phyloP scores from a whole-genome alignment of 1,140 invertebrate genomes.

The Galleria mellonella region DNA sequence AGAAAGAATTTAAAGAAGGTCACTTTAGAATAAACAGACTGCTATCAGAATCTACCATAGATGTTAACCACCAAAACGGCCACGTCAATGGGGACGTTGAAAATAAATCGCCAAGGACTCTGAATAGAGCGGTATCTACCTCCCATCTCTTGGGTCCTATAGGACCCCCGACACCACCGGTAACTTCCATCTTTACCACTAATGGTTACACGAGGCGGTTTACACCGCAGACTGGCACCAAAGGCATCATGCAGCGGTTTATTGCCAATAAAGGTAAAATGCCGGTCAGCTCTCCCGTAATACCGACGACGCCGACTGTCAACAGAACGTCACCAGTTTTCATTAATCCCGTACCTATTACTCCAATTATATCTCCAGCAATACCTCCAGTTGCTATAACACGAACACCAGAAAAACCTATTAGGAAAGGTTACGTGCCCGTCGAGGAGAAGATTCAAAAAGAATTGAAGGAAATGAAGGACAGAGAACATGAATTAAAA shows the following conservation, averaged over 20 bases:
- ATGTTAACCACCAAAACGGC: slow-evolving; percentile 55
- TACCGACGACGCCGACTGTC: slow-evolving; percentile 30
- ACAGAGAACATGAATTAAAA: slow-evolving; percentile 83
- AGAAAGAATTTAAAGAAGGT: slow-evolving; percentile 78
- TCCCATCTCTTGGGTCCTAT: slow-evolving; percentile 73
- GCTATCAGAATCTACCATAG: slow-evolving; percentile 63
- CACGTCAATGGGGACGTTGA: slow-evolving; percentile 50
- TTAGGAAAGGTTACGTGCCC: slow-evolving; percentile 79
- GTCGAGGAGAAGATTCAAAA: slow-evolving; percentile 87
- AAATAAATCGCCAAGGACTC: slow-evolving; percentile 62
- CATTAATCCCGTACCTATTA: slow-evolving; percentile 21
- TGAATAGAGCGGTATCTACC: slow-evolving; percentile 77
- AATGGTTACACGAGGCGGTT: slow-evolving; percentile 74
- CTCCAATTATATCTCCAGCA: slow-evolving; percentile 28
- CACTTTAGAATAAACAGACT: slow-evolving; percentile 70
- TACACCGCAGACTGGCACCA: slow-evolving; percentile 77
- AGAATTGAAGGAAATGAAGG: slow-evolving; percentile 83
- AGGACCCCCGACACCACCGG: slow-evolving; percentile 36
- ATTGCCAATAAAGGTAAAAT: slow-evolving; percentile 83
- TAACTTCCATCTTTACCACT: slow-evolving; percentile 39
- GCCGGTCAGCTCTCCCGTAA: slow-evolving; percentile 46
- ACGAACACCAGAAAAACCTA: slow-evolving; percentile 73
- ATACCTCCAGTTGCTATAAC: slow-evolving; percentile 56
- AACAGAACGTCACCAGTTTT: neutral
- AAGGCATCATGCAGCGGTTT: slow-evolving; percentile 86